phyloP scores from a whole-genome alignment of 2,797 vertebrate genomes.

The Silurus lanzhouensis region DNA sequence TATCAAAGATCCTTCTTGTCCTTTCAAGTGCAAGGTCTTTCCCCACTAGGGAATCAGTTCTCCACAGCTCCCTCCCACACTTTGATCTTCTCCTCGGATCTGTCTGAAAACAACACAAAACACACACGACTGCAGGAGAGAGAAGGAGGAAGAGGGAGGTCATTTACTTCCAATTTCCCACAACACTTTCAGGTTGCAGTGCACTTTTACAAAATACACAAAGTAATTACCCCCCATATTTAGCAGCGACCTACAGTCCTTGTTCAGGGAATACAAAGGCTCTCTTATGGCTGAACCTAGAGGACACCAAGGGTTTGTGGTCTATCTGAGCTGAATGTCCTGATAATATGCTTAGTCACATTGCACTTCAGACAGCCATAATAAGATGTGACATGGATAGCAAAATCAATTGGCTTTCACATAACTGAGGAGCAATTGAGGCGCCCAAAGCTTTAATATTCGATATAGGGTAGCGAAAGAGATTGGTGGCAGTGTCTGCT shows the following conservation, averaged over 20 bases:
- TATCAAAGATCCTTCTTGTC: constrained; percentile 41
- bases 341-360: constrained; percentile 37
- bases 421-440: constrained; percentile 23
- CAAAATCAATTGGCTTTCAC: constrained; percentile 35
- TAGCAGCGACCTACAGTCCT: constrained; percentile 10
- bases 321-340: constrained; percentile 12
- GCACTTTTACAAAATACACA: constrained; percentile 38
- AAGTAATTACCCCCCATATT: constrained; percentile 47
- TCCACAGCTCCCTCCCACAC: constrained; percentile 18
- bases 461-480: not conserved
- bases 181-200: constrained; percentile 47
- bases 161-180: constrained; percentile 32
- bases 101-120: constrained; percentile 38
- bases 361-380: constrained; percentile 19
- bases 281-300: constrained; percentile 8
- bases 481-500: not conserved
- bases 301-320: constrained; percentile 10
- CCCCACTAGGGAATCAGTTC: constrained; percentile 29
- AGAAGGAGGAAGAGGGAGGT: constrained; percentile 17
- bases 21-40: constrained; percentile 27
- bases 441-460: not conserved
- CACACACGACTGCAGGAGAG: not conserved
- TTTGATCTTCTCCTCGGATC: constrained; percentile 44
- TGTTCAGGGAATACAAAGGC: not conserved
- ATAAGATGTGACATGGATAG: constrained; percentile 27